Evolutionary conservation across 2,113 vertebrate genomes (phyloP), one percentile per base, ranked within the genome.

Genomic region (Gavialis gangeticus): DNA sequence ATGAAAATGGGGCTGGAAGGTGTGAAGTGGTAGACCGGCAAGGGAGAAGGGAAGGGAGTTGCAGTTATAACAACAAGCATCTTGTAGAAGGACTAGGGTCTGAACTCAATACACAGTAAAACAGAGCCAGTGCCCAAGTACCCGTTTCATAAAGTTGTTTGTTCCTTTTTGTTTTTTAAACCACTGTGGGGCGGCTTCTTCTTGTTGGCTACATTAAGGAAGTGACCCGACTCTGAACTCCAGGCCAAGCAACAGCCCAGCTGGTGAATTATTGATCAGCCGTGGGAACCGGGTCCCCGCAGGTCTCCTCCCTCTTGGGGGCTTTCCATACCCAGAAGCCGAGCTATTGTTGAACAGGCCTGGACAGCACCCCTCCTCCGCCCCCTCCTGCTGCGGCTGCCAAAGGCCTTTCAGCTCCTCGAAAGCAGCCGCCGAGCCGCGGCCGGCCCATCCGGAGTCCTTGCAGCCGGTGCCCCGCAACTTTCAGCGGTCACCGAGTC

Each of bases 171-270:
- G 73, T 16, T 27, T 46, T 56, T 22, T 25, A 84, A 92, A 46
- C 46, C 46, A 46, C 46, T 46, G 46, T 46, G 46, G 46, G 46
- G 87, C 34, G 13, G 30, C 64, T 64, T 93, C 56, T 79, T 84
- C 76, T 84, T 55, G 77, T 89, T 67, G 88, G 90, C 79, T 87
- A 83, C 58, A 79, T 34, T 66, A 69, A 92, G 94, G 92, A 95
- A 96, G 37, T 92, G 85, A 95, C 88, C 77, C 88, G 46, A 62
- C 66, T 85, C 82, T 97, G 96, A 98, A 96, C 92, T 76, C 94
- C 6, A 9, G 3, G 79, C 25, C 54, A 89, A 95, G 84, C 67
- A 75, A 79, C 58, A 58, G 78, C 90, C 94, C 96, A 4, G 88
- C 87, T 22, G 7, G 4, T 14, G 84, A 96, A 54, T 92, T 85